Evolutionary conservation across 2,113 vertebrate genomes (phyloP).

Genomic region (Lathamus discolor): DNA sequence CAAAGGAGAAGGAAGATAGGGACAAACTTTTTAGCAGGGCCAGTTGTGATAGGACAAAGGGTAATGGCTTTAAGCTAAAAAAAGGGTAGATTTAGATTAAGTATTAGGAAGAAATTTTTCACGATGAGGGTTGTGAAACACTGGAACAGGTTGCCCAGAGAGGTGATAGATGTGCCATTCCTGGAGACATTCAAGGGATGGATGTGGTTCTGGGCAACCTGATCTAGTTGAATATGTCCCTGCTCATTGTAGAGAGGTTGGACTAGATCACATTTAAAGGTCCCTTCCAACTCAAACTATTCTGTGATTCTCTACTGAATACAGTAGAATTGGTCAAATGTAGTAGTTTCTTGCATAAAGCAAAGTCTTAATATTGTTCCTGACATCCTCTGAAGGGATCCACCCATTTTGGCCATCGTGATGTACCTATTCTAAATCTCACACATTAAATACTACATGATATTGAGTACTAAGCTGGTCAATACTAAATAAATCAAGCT

Average conservation of each 20-base stretch:
- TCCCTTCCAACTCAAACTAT: background rate
- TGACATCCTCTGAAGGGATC: background rate
- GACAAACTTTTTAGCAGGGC: background rate
- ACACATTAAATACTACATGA: background rate
- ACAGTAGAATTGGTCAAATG: background rate
- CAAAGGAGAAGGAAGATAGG: background rate
- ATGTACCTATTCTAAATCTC: background rate
- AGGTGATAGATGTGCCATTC: background rate
- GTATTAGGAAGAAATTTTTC: background rate
- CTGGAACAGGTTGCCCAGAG: background rate
- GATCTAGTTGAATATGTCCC: background rate
- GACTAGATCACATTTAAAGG: background rate
- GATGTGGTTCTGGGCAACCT: background rate
- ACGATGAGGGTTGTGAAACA: background rate
- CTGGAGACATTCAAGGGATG: background rate
- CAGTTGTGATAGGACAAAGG: background rate
- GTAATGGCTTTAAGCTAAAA: background rate
- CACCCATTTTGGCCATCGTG: background rate
- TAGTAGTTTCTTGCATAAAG: background rate
- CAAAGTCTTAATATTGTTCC: background rate
- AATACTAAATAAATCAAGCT: background rate
- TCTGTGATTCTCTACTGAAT: background rate
- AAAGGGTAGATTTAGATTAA: background rate
- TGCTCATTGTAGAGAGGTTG: background rate
- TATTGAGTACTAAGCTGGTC: background rate